Evolutionary conservation across 1,140 invertebrate genomes (phyloP).

Genomic region (Lethocerus indicus): DNA sequence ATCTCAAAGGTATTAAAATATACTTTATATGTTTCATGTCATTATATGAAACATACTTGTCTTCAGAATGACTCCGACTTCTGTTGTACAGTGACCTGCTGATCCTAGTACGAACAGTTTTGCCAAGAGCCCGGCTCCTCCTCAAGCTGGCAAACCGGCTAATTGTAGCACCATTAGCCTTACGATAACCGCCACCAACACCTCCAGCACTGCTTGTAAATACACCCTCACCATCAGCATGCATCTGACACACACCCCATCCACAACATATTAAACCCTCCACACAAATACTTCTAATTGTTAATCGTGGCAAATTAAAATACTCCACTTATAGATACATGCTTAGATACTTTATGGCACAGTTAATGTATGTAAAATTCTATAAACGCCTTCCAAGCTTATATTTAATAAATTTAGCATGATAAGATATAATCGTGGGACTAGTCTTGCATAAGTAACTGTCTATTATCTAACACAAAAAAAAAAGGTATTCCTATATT

Average conservation of each 20-base stretch:
- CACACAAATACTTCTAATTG: not conserved
- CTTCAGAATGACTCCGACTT: constrained; percentile 9
- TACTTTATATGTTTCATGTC: too few species aligned
- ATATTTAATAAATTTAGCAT: not conserved
- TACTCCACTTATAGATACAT: too few species aligned
- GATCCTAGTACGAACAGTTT: constrained; percentile 14
- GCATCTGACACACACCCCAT: too few species aligned
- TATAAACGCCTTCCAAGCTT: not conserved
- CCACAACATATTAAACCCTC: not conserved
- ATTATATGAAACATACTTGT: constrained; percentile 8
- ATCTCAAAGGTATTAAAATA: too few species aligned
- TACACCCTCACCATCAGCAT: not conserved
- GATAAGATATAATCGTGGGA: not conserved
- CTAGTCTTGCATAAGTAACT: not conserved
- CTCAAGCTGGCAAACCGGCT: constrained; percentile 19
- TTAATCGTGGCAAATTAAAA: not conserved
- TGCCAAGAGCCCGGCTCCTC: constrained; percentile 14
- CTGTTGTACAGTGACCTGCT: constrained; percentile 18
- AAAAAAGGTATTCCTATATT: not conserved
- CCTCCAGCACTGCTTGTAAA: not conserved
- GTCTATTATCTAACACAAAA: not conserved
- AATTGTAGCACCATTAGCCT: constrained; percentile 8
- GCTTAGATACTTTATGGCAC: not conserved
- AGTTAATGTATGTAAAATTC: not conserved
- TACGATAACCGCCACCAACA: not conserved